Percentiles rank a stretch among this genome's conserved stretches.
These are phyloP conservation scores for Dendrolimus pini DNA, from an alignment of 2,888 invertebrate genomes.

Conservation along the genomic window DNA sequence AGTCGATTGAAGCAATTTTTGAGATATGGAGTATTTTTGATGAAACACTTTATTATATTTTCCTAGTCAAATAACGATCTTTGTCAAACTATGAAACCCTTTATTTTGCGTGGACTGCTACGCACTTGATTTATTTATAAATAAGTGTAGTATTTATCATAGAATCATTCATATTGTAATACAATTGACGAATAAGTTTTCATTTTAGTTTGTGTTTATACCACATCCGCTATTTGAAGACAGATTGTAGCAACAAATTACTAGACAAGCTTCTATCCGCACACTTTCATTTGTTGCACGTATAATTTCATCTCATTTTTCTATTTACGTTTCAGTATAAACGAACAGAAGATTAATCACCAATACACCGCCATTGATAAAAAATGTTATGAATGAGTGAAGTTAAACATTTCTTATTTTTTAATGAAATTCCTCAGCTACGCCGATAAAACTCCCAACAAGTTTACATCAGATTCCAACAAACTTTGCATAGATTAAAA, in stretches of 20 bases:
- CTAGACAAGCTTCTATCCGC: slow-evolving; percentile 10
- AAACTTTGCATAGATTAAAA: background rate
- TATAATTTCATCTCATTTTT: slow-evolving; percentile 13
- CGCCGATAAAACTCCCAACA: background rate
- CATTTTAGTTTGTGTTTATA: too few relatives aligned
- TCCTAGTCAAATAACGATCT: too few relatives aligned
- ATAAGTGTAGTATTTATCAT: too few relatives aligned
- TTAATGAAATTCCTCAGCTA: slow-evolving; percentile 13
- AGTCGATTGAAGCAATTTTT: too few relatives aligned
- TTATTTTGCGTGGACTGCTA: too few relatives aligned
- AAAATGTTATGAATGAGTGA: slow-evolving; percentile 7
- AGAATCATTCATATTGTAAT: too few relatives aligned
- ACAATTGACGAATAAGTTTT: too few relatives aligned
- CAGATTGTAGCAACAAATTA: too few relatives aligned
- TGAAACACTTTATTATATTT: too few relatives aligned
- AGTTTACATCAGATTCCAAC: background rate
- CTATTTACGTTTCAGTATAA: slow-evolving; percentile 11
- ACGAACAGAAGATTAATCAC: slow-evolving; percentile 17
- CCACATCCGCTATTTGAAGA: slow-evolving; percentile 4
- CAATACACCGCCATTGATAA: slow-evolving; percentile 8
- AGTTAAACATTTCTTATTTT: slow-evolving; percentile 12
- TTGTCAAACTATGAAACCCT: too few relatives aligned
- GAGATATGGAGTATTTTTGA: too few relatives aligned
- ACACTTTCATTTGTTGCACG: slow-evolving; percentile 12
- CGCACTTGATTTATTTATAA: too few relatives aligned